Evolutionary conservation across 1,140 invertebrate genomes (phyloP).

Genomic region (Zaprionus lachaisei): DNA sequence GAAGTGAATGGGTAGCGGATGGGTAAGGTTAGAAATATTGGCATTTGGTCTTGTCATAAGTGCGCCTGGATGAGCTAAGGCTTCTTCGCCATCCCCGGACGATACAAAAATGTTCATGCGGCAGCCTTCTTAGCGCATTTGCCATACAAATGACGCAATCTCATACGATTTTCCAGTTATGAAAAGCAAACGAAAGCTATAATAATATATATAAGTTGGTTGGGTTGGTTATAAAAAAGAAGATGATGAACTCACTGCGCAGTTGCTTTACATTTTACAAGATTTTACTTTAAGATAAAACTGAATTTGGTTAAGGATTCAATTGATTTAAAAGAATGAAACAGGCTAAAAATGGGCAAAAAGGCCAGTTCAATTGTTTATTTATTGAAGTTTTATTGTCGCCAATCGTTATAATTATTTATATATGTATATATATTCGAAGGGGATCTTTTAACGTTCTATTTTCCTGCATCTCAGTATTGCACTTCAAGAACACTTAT

Average conservation of each 20-base stretch:
- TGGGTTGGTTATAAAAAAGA: neutral
- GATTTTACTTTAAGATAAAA: neutral
- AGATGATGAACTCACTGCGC: conserved; percentile 9
- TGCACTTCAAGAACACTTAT: too few species aligned
- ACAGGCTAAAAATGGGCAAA: neutral
- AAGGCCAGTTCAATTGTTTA: too few species aligned
- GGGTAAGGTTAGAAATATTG: conserved; percentile 3
- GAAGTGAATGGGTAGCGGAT: neutral
- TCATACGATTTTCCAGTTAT: neutral
- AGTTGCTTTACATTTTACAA: neutral
- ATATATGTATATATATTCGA: too few species aligned
- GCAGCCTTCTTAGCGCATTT: neutral
- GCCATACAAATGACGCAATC: conserved; percentile 7
- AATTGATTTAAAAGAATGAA: neutral
- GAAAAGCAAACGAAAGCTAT: conserved; percentile 5
- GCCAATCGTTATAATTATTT: neutral
- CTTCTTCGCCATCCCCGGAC: neutral
- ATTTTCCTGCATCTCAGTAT: too few species aligned
- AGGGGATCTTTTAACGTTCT: too few species aligned
- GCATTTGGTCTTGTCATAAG: conserved; percentile 44
- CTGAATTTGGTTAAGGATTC: neutral
- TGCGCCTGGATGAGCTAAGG: conserved; percentile 55
- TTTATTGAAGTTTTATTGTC: neutral
- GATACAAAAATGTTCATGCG: neutral
- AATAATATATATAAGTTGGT: neutral